phyloP scores from a whole-genome alignment of 2,888 invertebrate species.

The Tolmerus cingulatus region DNA sequence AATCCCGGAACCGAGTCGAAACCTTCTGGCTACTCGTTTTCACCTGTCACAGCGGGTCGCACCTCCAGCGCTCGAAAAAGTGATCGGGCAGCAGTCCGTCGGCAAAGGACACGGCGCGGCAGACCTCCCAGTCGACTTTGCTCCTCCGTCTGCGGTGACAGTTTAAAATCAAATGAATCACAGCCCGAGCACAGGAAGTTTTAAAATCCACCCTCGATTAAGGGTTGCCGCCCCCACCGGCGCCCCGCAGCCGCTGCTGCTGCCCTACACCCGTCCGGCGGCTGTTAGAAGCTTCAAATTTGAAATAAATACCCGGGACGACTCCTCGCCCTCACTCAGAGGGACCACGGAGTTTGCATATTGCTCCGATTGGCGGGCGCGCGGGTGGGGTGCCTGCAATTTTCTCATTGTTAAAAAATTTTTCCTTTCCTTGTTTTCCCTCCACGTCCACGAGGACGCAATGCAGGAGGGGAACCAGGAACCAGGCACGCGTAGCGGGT shows the following conservation, averaged over 20 bases:
- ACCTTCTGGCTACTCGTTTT: neutral
- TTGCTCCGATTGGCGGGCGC: neutral
- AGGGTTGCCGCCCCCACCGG: neutral
- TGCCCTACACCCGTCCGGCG: neutral
- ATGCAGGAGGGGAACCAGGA: neutral
- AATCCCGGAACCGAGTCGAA: neutral
- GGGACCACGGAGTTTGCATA: neutral
- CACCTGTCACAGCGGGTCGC: neutral
- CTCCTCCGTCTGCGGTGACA: constrained; percentile 59
- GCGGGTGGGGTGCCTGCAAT: constrained; percentile 20
- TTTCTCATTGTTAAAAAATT: constrained; percentile 37
- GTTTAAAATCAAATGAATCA: constrained; percentile 64
- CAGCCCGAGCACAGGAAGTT: constrained; percentile 42
- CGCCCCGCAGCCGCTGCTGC: neutral
- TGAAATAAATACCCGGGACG: constrained; percentile 38
- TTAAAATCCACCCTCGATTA: constrained; percentile 47
- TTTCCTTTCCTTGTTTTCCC: constrained; percentile 26
- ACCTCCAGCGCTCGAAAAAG: neutral
- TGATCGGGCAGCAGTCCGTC: neutral
- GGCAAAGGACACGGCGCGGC: constrained; percentile 17
- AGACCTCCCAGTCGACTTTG: constrained; percentile 47
- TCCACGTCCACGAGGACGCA: neutral
- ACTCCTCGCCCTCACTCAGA: neutral
- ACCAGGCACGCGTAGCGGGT: constrained; percentile 39
- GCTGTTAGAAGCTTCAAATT: constrained; percentile 41